phyloP scores from a whole-genome alignment of 2,888 invertebrate species.

The Hydrotaea diabolus region DNA sequence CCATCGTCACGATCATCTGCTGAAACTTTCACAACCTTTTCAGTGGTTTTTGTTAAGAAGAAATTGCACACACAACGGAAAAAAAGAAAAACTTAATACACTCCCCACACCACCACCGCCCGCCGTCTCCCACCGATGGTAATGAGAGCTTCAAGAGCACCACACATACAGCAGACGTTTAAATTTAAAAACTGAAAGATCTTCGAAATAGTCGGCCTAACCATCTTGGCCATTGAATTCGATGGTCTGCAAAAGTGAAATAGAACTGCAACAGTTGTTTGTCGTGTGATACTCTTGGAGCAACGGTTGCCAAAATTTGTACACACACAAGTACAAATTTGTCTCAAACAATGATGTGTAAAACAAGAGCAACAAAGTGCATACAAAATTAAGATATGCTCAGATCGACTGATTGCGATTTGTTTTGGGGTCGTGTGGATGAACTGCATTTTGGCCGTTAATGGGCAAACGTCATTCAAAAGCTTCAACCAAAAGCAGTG shows the following conservation, averaged over 20 bases:
- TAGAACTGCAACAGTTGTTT: slow-evolving; percentile 19
- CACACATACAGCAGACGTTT: slow-evolving; percentile 2
- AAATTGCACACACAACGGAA: neutral
- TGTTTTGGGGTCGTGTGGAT: too few relatives aligned
- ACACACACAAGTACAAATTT: neutral
- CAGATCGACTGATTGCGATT: too few relatives aligned
- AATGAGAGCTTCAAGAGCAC: slow-evolving; percentile 27
- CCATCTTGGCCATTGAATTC: neutral
- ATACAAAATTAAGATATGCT: too few relatives aligned
- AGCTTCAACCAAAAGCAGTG: too few relatives aligned
- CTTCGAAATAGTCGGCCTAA: neutral
- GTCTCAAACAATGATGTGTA: neutral
- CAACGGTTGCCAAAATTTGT: neutral
- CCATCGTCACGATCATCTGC: neutral
- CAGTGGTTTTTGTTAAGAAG: slow-evolving; percentile 39
- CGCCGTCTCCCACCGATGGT: slow-evolving; percentile 11
- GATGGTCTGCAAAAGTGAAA: neutral
- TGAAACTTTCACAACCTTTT: slow-evolving; percentile 63
- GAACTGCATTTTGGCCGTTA: too few relatives aligned
- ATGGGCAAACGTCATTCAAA: too few relatives aligned
- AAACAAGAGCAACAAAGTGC: neutral
- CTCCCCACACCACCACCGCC: neutral
- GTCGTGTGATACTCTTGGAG: neutral
- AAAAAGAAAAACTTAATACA: neutral
- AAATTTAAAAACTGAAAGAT: neutral